phyloP scores from a whole-genome alignment of 2,113 vertebrate genomes.

The Genyomyrus donnyi region DNA sequence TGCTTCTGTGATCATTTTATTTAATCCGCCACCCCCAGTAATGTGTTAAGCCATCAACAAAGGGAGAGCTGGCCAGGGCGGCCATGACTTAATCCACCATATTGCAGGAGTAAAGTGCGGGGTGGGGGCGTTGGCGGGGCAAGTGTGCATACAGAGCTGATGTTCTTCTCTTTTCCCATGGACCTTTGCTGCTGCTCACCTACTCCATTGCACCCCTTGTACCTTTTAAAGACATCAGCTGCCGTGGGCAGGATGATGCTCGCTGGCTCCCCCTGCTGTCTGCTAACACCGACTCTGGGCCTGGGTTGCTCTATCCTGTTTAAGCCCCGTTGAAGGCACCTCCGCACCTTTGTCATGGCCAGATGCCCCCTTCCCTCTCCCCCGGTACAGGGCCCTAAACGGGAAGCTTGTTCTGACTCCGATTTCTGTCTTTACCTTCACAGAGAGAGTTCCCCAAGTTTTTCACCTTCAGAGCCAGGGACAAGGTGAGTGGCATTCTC shows the following conservation, averaged over 20 bases:
- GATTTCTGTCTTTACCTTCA: conserved; percentile 29
- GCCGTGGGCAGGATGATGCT: background rate
- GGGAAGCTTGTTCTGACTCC: background rate
- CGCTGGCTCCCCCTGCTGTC: background rate
- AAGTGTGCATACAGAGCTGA: background rate
- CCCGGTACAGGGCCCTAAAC: background rate
- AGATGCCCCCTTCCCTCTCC: background rate
- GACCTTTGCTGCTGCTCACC: background rate
- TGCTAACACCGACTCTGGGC: background rate
- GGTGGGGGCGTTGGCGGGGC: conserved; percentile 34
- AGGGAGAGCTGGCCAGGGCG: conserved; percentile 76
- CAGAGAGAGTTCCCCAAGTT: conserved; percentile 99
- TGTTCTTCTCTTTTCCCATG: background rate
- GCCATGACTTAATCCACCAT: conserved; percentile 73
- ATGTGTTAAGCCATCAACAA: conserved; percentile 93
- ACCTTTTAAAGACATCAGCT: background rate
- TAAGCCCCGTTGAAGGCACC: background rate
- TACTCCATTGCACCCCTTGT: background rate
- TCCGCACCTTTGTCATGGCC: background rate
- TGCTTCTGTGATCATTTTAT: conserved; percentile 99
- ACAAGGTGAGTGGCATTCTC: conserved; percentile 72
- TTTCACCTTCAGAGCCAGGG: conserved; percentile 93
- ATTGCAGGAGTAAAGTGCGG: conserved; percentile 64
- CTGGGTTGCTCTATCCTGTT: background rate
- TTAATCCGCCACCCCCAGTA: conserved; percentile 94